These are phyloP conservation scores for Amphiprion percula DNA, from an alignment of 2,113 vertebrate genomes.

Conservation along the genomic window DNA sequence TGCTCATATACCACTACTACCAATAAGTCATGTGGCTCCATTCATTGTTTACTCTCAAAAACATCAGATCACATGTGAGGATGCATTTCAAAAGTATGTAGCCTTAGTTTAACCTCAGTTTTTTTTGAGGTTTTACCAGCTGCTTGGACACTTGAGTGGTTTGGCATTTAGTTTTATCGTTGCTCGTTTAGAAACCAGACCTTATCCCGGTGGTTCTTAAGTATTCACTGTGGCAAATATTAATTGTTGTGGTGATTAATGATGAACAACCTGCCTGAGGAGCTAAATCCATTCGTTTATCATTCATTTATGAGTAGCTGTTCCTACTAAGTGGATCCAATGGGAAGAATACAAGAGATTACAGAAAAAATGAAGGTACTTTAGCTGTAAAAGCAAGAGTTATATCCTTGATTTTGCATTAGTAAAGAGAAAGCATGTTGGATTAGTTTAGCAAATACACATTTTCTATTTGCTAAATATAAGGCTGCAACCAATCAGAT, in stretches of 20 bases:
- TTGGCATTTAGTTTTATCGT: not conserved
- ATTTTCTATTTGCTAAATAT: too few relatives aligned
- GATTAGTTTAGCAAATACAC: too few relatives aligned
- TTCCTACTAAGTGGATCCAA: not conserved
- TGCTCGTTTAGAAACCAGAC: constrained; percentile 30
- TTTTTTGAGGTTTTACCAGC: not conserved
- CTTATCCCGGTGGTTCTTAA: constrained; percentile 3
- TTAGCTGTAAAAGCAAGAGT: not conserved
- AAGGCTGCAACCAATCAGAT: too few relatives aligned
- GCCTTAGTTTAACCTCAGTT: not conserved
- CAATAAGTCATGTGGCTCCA: not conserved
- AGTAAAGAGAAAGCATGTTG: too few relatives aligned
- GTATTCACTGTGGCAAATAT: constrained; percentile 6
- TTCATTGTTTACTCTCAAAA: not conserved
- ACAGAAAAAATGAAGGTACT: too few relatives aligned
- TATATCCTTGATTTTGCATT: too few relatives aligned
- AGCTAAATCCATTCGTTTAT: not conserved
- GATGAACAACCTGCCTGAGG: constrained; percentile 7
- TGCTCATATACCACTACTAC: not conserved
- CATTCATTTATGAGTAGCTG: not conserved
- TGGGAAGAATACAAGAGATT: too few relatives aligned
- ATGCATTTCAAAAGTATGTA: not conserved
- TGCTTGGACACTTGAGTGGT: fast-evolving
- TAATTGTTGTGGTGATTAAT: constrained; percentile 2
- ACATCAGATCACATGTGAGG: not conserved